Evolutionary conservation across 2,888 invertebrate species (phyloP).

Genomic region (Amblyjoppa proteus): DNA sequence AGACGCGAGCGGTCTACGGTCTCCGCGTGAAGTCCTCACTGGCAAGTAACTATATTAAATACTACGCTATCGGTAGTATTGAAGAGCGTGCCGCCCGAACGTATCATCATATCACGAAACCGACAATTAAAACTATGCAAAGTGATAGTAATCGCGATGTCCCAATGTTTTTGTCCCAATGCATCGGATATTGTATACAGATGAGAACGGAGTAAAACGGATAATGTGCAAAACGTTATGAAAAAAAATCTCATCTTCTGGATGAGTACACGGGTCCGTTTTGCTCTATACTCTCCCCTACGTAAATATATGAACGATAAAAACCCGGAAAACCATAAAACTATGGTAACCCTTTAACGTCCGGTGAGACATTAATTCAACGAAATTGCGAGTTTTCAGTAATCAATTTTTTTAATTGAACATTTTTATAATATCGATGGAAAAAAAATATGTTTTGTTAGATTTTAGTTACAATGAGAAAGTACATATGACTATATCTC

Average conservation of each 20-base stretch:
- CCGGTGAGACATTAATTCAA: background rate
- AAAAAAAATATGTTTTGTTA: background rate
- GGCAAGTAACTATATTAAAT: slow-evolving; percentile 20
- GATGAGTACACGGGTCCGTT: background rate
- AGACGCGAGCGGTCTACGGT: slow-evolving; percentile 14
- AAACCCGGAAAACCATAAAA: background rate
- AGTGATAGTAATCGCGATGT: background rate
- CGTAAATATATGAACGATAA: background rate
- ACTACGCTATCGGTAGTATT: background rate
- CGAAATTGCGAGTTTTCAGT: background rate
- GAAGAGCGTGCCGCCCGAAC: background rate
- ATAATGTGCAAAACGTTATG: background rate
- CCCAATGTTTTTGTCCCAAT: background rate
- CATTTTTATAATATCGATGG: too few species aligned
- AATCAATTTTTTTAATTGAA: background rate
- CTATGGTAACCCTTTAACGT: background rate
- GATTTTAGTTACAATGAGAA: too few species aligned
- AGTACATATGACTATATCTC: too few species aligned
- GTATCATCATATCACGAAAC: too few species aligned
- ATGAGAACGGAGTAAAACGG: background rate
- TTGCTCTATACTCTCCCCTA: background rate
- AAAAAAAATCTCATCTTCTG: background rate
- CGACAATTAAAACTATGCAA: background rate
- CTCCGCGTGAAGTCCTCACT: slow-evolving; percentile 24
- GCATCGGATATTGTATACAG: too few species aligned